Evolutionary conservation across 2,113 vertebrate species (phyloP), one percentile per base, ranked within the genome.

Genomic region (Macrotus californicus): DNA sequence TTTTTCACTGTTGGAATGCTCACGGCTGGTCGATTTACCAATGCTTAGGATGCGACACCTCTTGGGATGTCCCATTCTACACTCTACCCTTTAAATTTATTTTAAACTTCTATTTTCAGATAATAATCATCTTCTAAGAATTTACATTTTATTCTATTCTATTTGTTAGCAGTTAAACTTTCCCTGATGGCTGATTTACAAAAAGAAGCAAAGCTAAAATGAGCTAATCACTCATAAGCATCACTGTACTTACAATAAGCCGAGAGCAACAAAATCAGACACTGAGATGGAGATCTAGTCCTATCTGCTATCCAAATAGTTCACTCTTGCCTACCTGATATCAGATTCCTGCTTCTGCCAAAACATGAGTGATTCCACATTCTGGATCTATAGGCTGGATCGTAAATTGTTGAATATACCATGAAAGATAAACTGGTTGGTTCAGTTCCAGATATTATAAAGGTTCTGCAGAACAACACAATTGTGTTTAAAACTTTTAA

Each of bases 51-150:
- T 82, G 19, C 56, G 34, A 36, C 1, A 0, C 8, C 2, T 50
- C 8, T 39, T 59, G 54, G 50, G 18, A 34, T 90, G 46, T 87
- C 7, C 18, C 29, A 0, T 84, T 93, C 15, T 93, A 36, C 3
- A 52, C 19, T 70, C 19, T 85, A 52, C 2, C 66, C 14, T 93
- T 73, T 93, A 61, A 75, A 84, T 87, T 75, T 79, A 94, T 84
- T 88, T 34, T 83, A 56, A 21, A 34, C n/a, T 46, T 95, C 22
- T 96, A 31, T 59, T 91, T 88, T 94, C 56, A 81, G 50, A n/a
- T 14, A 85, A 43, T 4, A 76, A 36, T 95, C 31, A 80, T 26
- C 10, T 91, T 73, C 26, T 79, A 77, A 94, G 43, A 93, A 73
- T 77, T 77, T 93, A 22, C 9, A 39, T 79, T 86, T 91, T 13